Percentiles rank a stretch among this genome's conserved stretches.
phyloP scores from a whole-genome alignment of 2,888 invertebrate species.

The Phania funesta region DNA sequence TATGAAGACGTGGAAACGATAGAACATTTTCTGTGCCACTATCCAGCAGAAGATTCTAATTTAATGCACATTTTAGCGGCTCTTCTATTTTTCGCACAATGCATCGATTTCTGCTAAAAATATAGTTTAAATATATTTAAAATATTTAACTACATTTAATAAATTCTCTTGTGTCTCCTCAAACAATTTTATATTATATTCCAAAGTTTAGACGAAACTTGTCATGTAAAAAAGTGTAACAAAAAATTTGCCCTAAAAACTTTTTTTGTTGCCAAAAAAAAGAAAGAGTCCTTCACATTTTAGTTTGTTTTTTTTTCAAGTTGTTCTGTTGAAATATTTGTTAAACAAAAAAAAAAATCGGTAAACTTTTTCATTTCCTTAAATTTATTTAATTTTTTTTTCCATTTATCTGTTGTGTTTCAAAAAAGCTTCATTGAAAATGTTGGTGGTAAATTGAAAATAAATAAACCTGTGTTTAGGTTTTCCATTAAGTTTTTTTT shows the following conservation, averaged over 20 bases:
- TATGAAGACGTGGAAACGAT: too few species aligned
- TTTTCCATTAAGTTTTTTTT: slow-evolving; percentile 29
- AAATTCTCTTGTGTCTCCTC: neutral
- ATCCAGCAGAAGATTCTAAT: too few species aligned
- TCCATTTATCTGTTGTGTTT: neutral
- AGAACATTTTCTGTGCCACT: too few species aligned
- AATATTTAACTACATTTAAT: neutral
- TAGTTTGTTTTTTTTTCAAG: neutral
- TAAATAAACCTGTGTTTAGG: slow-evolving; percentile 34
- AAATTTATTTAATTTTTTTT: slow-evolving; percentile 19
- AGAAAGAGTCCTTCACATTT: slow-evolving; percentile 38
- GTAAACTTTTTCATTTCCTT: slow-evolving; percentile 28
- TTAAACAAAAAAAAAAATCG: neutral
- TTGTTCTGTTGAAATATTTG: neutral
- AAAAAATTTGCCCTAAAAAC: neutral
- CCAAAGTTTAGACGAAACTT: slow-evolving; percentile 18
- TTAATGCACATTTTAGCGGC: too few species aligned
- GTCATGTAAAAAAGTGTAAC: neutral
- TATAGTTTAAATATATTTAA: neutral
- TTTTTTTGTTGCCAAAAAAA: slow-evolving; percentile 32
- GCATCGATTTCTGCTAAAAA: neutral
- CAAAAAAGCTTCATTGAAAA: neutral
- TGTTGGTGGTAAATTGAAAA: slow-evolving; percentile 20
- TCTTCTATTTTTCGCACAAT: too few species aligned
- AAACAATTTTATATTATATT: neutral